Evolutionary conservation across 1,140 invertebrate species (phyloP).

Genomic region (Trichonephila clavata): DNA sequence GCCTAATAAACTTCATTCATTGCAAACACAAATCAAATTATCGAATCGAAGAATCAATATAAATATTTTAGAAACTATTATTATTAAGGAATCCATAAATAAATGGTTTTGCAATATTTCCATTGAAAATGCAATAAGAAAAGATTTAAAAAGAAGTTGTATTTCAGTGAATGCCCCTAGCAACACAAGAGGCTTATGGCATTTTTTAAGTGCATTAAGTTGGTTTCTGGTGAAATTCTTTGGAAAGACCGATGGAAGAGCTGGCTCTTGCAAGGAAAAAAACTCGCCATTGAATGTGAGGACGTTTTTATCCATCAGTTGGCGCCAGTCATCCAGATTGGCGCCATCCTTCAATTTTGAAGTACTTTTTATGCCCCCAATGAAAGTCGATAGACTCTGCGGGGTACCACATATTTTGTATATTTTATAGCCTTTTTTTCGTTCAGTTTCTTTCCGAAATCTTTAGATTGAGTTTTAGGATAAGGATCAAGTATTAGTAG

Average conservation of each 20-base stretch:
- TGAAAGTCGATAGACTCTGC: constrained; percentile 62
- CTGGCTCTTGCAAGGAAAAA: not conserved
- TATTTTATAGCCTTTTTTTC: not conserved
- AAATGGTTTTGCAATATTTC: no score
- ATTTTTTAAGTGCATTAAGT: not conserved
- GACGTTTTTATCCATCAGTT: constrained; percentile 64
- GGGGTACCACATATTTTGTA: constrained; percentile 13
- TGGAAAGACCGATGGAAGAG: not conserved
- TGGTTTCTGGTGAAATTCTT: not conserved
- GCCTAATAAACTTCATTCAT: no score
- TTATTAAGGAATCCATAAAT: no score
- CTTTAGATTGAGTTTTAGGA: constrained; percentile 36
- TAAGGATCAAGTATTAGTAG: not conserved
- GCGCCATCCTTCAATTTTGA: constrained; percentile 66
- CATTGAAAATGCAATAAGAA: no score
- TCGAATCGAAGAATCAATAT: no score
- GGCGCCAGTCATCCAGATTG: constrained; percentile 67
- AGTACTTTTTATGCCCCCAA: constrained; percentile 53
- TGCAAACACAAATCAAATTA: no score
- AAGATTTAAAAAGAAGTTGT: not conserved
- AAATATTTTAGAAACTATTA: no score
- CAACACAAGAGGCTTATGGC: not conserved
- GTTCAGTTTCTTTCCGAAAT: not conserved
- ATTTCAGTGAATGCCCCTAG: not conserved
- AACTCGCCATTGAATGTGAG: not conserved